Base-by-base conservation (phyloP, 2,888 invertebrate species). In the Cordilura impudica region DNA sequence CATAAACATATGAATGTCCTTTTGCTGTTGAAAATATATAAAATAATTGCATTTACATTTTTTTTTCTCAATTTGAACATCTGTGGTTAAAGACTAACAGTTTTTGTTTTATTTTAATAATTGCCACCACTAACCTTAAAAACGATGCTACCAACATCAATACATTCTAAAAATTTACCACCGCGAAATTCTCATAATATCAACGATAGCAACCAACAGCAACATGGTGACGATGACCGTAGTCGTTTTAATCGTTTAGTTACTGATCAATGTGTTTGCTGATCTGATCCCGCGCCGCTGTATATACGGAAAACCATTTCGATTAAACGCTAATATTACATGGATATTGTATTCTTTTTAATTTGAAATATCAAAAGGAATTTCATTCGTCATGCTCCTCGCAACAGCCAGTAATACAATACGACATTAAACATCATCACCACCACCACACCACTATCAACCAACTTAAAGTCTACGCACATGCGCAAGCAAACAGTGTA, bases 11-110 rank as follows among this genome's bases (percentile, higher is more conserved):
- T 29, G 54, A 71, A 35, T 79, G 79, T 79, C 79, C 79, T 79
- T 79, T 79, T 51, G 61, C 54, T 67, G 29, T 67, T 74, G 54
- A 74, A 54, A 31, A 67, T 14, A 45, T 71, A 67, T 71, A 66
- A 74, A 79, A 75, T 75, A 75, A 79, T 79, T 79, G 78, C 66
- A 79, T 79, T 78, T 74, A 29, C 35, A 54, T 69, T 56, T 43
- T 65, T 70, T 61, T 23, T 56, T 53, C 43, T 70, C 45, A 45
- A 58, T 75, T 66, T 79, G 60, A 79, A 79, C 79, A 79, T 79
- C 79, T 79, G 79, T 71, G 79, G 60, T 43, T 21, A 43, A 70
- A 78, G 65, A 65, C 58, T 74, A 65, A 74, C 78, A 70, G 78
- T 79, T 67, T 39, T n/a, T 39, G 0, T 35, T 6, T 26, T 26